Evolutionary conservation across 2,797 vertebrate genomes (phyloP), one percentile per base, ranked within the genome.

Genomic region (Danio aesculapii): DNA sequence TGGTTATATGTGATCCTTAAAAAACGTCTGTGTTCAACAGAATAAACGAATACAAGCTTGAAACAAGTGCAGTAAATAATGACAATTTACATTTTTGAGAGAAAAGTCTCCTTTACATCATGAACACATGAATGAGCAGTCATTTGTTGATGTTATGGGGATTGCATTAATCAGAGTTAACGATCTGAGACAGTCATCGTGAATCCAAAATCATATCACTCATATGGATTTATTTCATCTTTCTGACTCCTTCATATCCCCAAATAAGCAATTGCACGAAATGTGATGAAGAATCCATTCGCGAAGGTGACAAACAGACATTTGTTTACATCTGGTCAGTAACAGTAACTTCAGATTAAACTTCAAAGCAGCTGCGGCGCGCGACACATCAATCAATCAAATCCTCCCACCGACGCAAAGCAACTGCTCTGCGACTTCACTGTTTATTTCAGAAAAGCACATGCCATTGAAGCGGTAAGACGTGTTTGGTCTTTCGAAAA

Each of bases 371-470:
- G 57, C 57, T 46, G 59, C 49, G 21, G 47, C 58, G 17, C 30
- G 7, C 10, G 8, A 30, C 47, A 44, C 67, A 71, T 79, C 67
- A 71, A 53, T 79, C 67, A 63, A 64, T 55, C 72, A 75, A 63
- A 75, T 41, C 16, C 59, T 63, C 44, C 58, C 16, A 62, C 46
- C 72, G 47, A 64, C 46, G 11, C 73, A 41, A 62, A 62, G 58
- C 57, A 61, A 70, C 66, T 19, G 52, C 63, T 62, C 47, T 55
- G 52, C 3, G 39, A 67, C 52, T 47, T 58, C 63, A 59, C 13
- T 70, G 49, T 64, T 79, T 79, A 55, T 72, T 72, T 80, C 47
- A 79, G 19, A 41, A 79, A 62, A n/a, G 50, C 5, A 50, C 41
- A 66, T 17, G 69, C 46, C 70, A 47, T 13, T 73, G 14, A 55